Evolutionary conservation across 2,797 vertebrate genomes (phyloP), one percentile per base, ranked within the genome.

Genomic region (Gouania willdenowi): DNA sequence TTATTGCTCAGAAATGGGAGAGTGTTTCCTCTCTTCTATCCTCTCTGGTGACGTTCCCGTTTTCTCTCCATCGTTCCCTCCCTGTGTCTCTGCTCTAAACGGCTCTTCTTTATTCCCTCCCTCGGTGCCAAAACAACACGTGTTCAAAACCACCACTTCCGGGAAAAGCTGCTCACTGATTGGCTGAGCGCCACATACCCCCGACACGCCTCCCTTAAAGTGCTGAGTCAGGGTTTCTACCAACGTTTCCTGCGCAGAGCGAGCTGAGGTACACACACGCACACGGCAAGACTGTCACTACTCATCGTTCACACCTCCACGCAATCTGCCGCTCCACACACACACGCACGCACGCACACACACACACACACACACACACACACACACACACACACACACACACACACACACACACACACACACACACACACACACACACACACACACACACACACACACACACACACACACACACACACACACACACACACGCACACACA

Each of bases 101-200:
- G 6, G 33, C 40, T 51, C 10, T 29, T 15, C 26, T 11, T 26
- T 26, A 11, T 5, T 12, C 4, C 8, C 15, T 71, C 40, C 34
- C 51, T 6, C 15, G 45, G 32, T 44, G 53, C 69, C 6, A 34
- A 56, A 46, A 14, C 25, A 52, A 57, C 75, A 76, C 62, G 22
- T 74, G 77, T 43, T 64, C 29, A 36, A 47, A 61, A 58, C 67
- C 73, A 71, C 71, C 67, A 71, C 75, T 82, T 85, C 75, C 68
- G 60, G 66, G 8, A 0, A 7, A 14, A 26, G 31, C 28, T 0
- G 16, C 3, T 0, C 34, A 31, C 17, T 3, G 19, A 82, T 83
- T 85, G 79, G 83, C 42, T 37, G 1, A 4, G 41, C 45, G 0
- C 59, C 10, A 79, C 78, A 77, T 45, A 73, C 75, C 78, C 75